Conservation (phyloP, 2,113 vertebrate species). For the Lepus americanus region DNA sequence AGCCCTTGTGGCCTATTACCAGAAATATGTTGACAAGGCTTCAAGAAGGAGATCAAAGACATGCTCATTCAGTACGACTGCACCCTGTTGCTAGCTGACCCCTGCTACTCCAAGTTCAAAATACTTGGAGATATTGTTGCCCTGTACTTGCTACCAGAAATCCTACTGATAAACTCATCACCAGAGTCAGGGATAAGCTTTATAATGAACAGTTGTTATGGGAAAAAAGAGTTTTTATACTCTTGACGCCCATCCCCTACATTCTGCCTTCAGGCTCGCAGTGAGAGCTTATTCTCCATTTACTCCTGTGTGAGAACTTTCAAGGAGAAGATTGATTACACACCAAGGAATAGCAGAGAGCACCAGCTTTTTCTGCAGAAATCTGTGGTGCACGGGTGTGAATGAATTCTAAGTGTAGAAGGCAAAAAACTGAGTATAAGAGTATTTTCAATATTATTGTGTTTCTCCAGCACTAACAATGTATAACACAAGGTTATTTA, state of each 20-base stretch:
- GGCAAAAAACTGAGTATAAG: background rate
- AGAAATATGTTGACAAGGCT: too few species aligned
- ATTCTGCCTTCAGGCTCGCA: background rate
- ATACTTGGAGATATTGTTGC: too few species aligned
- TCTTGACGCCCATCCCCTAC: background rate
- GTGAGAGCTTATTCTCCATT: background rate
- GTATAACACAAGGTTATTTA: background rate
- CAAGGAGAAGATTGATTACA: background rate
- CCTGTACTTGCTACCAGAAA: too few species aligned
- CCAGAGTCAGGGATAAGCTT: too few species aligned
- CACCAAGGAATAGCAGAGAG: background rate
- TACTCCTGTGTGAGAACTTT: background rate
- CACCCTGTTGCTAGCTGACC: too few species aligned
- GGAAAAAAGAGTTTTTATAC: too few species aligned
- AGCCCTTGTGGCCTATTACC: too few species aligned
- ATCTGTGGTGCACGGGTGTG: background rate
- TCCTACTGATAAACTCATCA: too few species aligned
- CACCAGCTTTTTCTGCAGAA: background rate
- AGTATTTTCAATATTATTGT: background rate
- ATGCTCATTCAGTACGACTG: too few species aligned
- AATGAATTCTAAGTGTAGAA: background rate
- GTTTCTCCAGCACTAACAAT: background rate
- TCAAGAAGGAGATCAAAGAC: too few species aligned
- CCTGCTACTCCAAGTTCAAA: too few species aligned
- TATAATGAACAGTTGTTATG: too few species aligned